Evolutionary conservation across 2,797 vertebrate species (phyloP), one percentile per base, ranked within the genome.

Genomic region (Nyctalus aviator): DNA sequence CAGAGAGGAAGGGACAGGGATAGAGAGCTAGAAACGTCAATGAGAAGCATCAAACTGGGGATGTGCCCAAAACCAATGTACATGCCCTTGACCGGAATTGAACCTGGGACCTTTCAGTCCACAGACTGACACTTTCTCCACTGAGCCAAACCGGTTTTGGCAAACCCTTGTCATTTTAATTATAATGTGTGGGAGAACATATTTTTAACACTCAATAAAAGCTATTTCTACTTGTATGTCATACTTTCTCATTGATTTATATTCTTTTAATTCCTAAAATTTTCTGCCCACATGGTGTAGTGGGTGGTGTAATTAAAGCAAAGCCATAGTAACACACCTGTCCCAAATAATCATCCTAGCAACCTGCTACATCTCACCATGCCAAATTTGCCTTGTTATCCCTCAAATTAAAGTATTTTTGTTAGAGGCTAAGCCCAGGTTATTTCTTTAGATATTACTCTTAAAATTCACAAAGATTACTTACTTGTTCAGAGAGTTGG

Each of bases 251-350:
- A 88, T 46, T 84, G 30, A 81, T 91, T 75, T 78, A 18, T 88
- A 69, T 88, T 77, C 12, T 84, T 81, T 83, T 48, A 90, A 71
- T 79, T 81, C 25, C 27, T 81, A 88, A 79, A 88, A 84, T 32
- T 73, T 2, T 35, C 10, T 76, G 18, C 27, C 5, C 68, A 55
- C 73, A 71, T 59, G 30, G 30, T 46, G 1, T 57, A 17, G 77
- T 62, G 44, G 12, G 14, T 85, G 25, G 8, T 76, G 13, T 71
- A 37, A 92, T 46, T 37, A 21, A 17, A 50, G 59, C 4, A 79
- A 84, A 95, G 53, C 4, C 25, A 69, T n/a, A 68, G 18, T 5
- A 77, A 3, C 83, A 0, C 6, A 68, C 41, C 12, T 96, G n/a
- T n/a, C 27, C 35, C 46, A 41, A 88, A 68, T 66, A 76, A 76